Evolutionary conservation across 2,113 vertebrate species (phyloP), one percentile per base, ranked within the genome.

Genomic region (Salminus brasiliensis): DNA sequence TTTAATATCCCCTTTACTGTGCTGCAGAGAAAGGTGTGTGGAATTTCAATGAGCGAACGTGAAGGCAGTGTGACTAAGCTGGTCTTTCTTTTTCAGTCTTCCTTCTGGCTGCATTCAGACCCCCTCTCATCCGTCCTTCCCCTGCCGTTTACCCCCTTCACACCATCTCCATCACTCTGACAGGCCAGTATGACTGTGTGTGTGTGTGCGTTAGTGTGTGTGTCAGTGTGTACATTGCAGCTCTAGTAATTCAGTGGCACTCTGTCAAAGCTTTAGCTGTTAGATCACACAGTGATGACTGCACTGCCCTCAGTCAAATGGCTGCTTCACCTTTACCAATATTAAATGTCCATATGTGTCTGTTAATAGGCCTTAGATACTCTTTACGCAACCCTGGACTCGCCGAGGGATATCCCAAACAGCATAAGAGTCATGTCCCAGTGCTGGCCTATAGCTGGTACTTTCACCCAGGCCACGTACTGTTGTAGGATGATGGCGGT

Each of bases 41-140:
- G 60, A 80, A 80, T 80, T 45, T 84, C n/a, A 53, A 36, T 72
- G 77, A 72, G 34, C 29, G 2, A 29, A 21, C 62, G 53, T 53
- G 57, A 47, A 73, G 21, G 34, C 67, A 79, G 45, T 49, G 43
- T 45, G 60, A 70, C 39, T 21, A 77, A 59, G 55, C 32, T 32
- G 39, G 59, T 74, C 62, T 36, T 39, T 11, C 65, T 15, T 30
- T 69, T 68, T 69, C 11, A 65, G 41, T 80, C 62, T 47, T 70
- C 53, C 41, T 53, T 57, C 69, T 18, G n/a, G 69, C 70, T 45
- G 15, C 59, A 59, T 52, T 65, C 30, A 47, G 55, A n/a, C 29
- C 69, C 70, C 43, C 15, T 5, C 11, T 18, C 70, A 34, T 7
- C 25, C 62, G n/a, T 63, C 43, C 41, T 10, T 72, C 30, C 49